Evolutionary conservation across 2,888 invertebrate species (phyloP), one percentile per base, ranked within the genome.

Genomic region (Nemurella pictetii): DNA sequence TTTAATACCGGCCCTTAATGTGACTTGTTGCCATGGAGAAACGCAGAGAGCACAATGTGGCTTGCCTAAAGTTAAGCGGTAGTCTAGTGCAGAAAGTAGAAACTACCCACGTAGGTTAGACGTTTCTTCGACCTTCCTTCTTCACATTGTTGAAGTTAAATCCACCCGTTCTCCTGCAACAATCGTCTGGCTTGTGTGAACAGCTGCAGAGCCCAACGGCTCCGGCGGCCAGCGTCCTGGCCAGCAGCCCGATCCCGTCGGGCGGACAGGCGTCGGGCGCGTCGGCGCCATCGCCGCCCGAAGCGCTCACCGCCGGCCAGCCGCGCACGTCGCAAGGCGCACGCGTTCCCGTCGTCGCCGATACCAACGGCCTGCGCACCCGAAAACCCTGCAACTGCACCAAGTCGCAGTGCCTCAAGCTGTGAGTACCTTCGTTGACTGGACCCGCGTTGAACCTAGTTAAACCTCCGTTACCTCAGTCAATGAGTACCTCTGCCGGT

Each of bases 331-430:
- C 77, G 12, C 26, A 2, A 5, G 78, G 29, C 30, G 30, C 30
- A 28, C 28, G 78, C 26, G 75, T 26, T 0, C 75, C 27, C n/a
- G 28, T 78, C 78, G n/a, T n/a, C 20, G 29, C 90, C 12, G 92
- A 92, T 85, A 90, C 92, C 5, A 92, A 92, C 87, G 92, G 92
- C 25, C 91, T 93, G 86, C 92, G 95, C 87, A 95, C 96, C 0
- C 92, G 97, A 80, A 99, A 99, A 90, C 98, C 99, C 12, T 99
- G 99, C 91, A 99, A 99, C 90, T 99, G 99, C 91, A 99, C 98
- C 35, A 99, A 99, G 91, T 99, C 99, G 0, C 98, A 98, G 90
- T 99, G 99, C 89, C 93, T 99, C 86, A 99, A 99, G 91, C 91
- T 99, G 91, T 99, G 90, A 92, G 93, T 92, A 86, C 78, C 83